Conservation (phyloP, 2,888 invertebrate species). For the Teleiodes luculella region DNA sequence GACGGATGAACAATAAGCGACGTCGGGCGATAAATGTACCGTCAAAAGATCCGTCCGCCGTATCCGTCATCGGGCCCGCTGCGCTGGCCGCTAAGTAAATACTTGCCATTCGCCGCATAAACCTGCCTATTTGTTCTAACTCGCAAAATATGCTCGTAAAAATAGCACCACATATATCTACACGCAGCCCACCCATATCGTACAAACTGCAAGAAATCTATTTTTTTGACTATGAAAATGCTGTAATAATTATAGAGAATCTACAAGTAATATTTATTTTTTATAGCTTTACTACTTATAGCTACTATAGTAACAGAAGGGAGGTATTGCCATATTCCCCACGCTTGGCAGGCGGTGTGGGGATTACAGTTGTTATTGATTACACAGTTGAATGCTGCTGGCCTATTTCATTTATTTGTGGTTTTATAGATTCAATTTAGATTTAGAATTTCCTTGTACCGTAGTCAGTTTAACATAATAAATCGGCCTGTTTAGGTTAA, state of each 20-base stretch:
- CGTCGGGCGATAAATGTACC: constrained; percentile 42
- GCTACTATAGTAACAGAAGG: no score
- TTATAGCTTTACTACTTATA: no score
- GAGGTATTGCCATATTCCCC: no score
- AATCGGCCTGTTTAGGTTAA: not conserved
- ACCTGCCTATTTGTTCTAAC: constrained; percentile 39
- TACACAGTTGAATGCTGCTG: no score
- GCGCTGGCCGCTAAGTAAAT: constrained; percentile 45
- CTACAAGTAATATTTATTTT: no score
- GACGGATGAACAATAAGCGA: constrained; percentile 35
- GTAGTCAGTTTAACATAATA: constrained; percentile 1
- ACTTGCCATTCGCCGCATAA: constrained; percentile 42
- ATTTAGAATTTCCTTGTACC: not conserved
- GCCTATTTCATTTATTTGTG: no score
- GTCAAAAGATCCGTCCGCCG: constrained; percentile 48
- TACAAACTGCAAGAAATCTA: constrained; percentile 1
- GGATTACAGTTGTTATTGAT: no score
- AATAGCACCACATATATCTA: constrained; percentile 21
- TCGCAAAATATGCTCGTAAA: constrained; percentile 21
- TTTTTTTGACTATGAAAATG: not conserved
- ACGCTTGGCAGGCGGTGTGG: no score
- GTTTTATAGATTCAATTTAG: constrained; percentile 2
- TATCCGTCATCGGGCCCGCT: constrained; percentile 44
- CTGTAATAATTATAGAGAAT: no score
- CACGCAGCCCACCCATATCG: constrained; percentile 10